phyloP scores from a whole-genome alignment of 2,113 vertebrate genomes.

The Psophia crepitans region DNA sequence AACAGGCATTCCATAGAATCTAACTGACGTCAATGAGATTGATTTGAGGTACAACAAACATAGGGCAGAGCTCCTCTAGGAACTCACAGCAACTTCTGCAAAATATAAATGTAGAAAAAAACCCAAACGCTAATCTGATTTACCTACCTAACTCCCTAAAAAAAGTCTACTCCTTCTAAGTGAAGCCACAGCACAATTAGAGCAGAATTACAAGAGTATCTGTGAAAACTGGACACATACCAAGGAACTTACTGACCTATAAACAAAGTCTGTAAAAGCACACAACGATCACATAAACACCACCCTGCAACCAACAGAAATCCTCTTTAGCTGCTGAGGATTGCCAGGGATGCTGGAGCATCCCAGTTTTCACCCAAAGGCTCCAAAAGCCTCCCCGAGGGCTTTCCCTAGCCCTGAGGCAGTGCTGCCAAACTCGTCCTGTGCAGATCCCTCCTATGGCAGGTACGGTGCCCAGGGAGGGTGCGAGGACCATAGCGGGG shows the following conservation, averaged over 20 bases:
- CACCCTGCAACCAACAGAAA: not conserved
- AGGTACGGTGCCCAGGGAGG: rapidly evolving
- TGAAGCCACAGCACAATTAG: not conserved
- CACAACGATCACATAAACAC: not conserved
- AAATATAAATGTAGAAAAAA: not conserved
- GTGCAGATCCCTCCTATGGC: not conserved
- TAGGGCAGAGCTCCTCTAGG: not conserved
- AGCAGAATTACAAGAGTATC: not conserved
- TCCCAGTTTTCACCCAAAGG: not conserved
- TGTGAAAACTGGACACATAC: not conserved
- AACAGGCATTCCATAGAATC: not conserved
- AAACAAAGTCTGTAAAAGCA: not conserved
- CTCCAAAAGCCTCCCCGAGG: not conserved
- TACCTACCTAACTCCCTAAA: not conserved
- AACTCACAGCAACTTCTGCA: not conserved
- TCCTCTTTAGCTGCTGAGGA: not conserved
- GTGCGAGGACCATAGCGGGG: not conserved
- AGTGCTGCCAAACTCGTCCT: not conserved
- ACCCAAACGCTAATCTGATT: not conserved
- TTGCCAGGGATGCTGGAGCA: not conserved
- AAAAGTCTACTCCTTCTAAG: not conserved
- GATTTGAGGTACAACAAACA: not conserved
- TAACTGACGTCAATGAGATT: not conserved
- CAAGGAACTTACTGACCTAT: not conserved
- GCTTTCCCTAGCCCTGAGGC: not conserved